Base-by-base conservation (phyloP, 2,113 vertebrate genomes). In the Anseranas semipalmata region DNA sequence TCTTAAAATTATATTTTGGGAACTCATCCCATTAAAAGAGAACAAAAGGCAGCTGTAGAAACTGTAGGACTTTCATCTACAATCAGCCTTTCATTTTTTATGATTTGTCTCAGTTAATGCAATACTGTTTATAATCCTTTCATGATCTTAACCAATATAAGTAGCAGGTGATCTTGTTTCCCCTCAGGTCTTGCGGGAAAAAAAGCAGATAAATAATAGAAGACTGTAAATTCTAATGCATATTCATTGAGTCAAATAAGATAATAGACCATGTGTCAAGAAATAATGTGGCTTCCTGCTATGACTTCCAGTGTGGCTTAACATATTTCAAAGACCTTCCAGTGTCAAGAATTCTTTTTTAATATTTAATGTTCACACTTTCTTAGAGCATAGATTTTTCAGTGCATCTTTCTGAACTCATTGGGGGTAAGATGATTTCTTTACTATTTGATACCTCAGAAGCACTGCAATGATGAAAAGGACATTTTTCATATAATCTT, bases 231-330 rank as follows among this genome's bases (percentile, higher is more conserved):
- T 95, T 84, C 56, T 90, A 75, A 81, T 93, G 65, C 89, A 90
- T 96, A 96, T 96, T 93, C 58, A 94, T 82, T 9, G 12, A 6
- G 15, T 84, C 56, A 93, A 80, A 67, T 83, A 83, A 91, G 59
- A 84, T 80, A 93, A 86, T 60, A 67, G 53, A 62, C 35, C 21
- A 45, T 2, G 12, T 88, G 68, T 89, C 72, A 86, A 77, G 45
- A 96, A 91, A 83, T 91, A 19, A 85, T 74, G 30, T 90, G 52
- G 33, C 60, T 90, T 95, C 78, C 55, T 94, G 71, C 77, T 94
- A 91, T 7, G 22, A 84, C 39, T 95, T 91, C 82, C 79, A 90
- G 32, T 86, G 28, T 35, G 74, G 79, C 22, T 93, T 93, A 90
- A 45, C 24, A 22, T 52, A 35, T 93, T 91, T 87, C 60, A 90